phyloP scores from a whole-genome alignment of 1,140 invertebrate species.

The Subanguina moxae region DNA sequence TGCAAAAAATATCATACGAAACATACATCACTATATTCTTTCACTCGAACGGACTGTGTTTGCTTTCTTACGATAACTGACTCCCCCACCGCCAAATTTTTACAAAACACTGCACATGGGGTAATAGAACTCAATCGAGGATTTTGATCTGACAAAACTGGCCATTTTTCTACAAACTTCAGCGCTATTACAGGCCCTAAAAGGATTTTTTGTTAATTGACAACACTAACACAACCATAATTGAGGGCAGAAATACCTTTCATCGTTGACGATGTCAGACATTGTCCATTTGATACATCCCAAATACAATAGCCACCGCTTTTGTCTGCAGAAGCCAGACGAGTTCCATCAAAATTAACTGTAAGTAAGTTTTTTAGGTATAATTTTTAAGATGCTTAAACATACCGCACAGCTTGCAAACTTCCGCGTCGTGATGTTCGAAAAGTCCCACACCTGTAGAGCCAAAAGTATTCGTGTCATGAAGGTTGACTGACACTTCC shows the following conservation, averaged over 20 bases:
- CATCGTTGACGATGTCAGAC: slow-evolving; percentile 13
- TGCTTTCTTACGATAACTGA: too few relatives aligned
- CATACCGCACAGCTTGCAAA: slow-evolving; percentile 10
- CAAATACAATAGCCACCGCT: slow-evolving; percentile 17
- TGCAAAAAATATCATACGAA: too few relatives aligned
- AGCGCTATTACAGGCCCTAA: background rate
- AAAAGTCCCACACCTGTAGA: background rate
- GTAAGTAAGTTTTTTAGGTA: too few relatives aligned
- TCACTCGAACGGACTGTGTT: too few relatives aligned
- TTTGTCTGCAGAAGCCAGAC: slow-evolving; percentile 10
- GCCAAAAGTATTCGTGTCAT: background rate
- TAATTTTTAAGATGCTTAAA: too few relatives aligned
- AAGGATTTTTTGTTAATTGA: background rate
- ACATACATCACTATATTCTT: too few relatives aligned
- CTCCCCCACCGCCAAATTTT: background rate
- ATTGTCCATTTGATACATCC: slow-evolving; percentile 23
- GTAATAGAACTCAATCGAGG: background rate
- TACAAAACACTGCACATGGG: background rate
- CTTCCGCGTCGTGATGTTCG: slow-evolving; percentile 8
- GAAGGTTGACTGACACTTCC: background rate
- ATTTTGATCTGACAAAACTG: background rate
- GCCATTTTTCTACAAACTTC: background rate
- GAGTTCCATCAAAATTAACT: slow-evolving; percentile 15
- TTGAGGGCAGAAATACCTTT: background rate
- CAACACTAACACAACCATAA: slow-evolving; percentile 1